Evolutionary conservation across 1,140 invertebrate species (phyloP), one percentile per base, ranked within the genome.

Genomic region (Eciton burchellii): DNA sequence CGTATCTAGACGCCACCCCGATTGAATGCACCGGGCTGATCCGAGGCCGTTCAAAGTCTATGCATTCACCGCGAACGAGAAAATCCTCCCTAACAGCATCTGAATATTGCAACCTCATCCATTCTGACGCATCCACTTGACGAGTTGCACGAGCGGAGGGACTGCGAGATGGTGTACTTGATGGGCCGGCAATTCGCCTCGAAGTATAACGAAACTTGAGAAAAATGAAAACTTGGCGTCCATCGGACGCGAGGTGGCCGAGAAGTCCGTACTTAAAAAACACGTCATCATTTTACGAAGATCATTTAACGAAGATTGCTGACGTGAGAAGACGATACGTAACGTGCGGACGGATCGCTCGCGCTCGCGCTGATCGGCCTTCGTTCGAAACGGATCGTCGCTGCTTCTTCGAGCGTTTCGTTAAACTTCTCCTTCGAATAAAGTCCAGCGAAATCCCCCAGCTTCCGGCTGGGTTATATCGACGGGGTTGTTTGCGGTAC

Each of bases 31-130:
- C 21, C 66, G n/a, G 21, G 59, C 41, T 71, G 81, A 83, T 83
- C 43, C 74, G 57, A 70, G 81, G 21, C 72, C 60, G 72, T 47
- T 66, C 52, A 56, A 71, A 82, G 85, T 35, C 71, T 56, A 65
- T 82, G 47, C 24, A 68, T 87, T 84, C 63, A 29, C 77, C 77
- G 26, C 68, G 60, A 71, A 82, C 54, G 66, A 71, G 86, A 84
- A 87, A 82, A 84, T 87, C 71, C 86, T 68, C 85, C 76, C 74
- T 65, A 79, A 82, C 85, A 52, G 71, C 82, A 84, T 84, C 82
- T 88, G 86, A 88, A 88, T 88, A 88, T 87, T 87, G 86, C 85
- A 88, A 63, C 41, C 82, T 88, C 85, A 88, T 88, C 85, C 86
- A 87, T 82, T 88, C 77, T 79, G 81, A 83, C 63, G 21, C 71